Conservation (phyloP, 2,888 invertebrate species). For the Tricholauxania praeusta region DNA sequence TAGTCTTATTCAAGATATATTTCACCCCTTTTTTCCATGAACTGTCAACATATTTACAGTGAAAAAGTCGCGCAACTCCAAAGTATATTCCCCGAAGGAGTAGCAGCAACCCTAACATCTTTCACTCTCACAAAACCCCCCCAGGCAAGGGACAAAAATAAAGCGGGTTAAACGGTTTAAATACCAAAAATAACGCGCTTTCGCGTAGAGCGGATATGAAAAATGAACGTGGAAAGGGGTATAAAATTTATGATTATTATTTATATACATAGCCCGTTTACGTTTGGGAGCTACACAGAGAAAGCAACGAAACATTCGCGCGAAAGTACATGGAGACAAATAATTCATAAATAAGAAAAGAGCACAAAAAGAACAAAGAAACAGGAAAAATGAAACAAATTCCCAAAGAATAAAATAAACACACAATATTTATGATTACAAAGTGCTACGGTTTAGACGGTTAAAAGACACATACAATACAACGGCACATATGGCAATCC, state of each 20-base stretch:
- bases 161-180: conserved; percentile 21
- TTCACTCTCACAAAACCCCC: background rate
- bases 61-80: conserved; percentile 1
- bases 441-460: conserved; percentile 22
- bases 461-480: background rate
- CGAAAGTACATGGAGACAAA: conserved; percentile 22
- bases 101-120: background rate
- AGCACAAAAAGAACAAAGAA: background rate
- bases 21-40: no score
- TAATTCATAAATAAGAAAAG: conserved; percentile 31
- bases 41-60: background rate
- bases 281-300: no score
- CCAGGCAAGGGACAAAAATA: background rate
- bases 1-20: no score
- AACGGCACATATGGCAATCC: conserved; percentile 2
- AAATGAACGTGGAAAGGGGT: conserved; percentile 16
- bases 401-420: conserved; percentile 30
- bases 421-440: conserved; percentile 34
- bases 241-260: conserved; percentile 32
- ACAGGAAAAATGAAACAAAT: conserved; percentile 12
- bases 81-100: background rate
- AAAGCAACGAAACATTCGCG: background rate
- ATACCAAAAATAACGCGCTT: conserved; percentile 13
- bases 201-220: conserved; percentile 5
- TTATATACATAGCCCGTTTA: background rate